phyloP scores from a whole-genome alignment of 2,888 invertebrate genomes.

The Pegoplata infirma region DNA sequence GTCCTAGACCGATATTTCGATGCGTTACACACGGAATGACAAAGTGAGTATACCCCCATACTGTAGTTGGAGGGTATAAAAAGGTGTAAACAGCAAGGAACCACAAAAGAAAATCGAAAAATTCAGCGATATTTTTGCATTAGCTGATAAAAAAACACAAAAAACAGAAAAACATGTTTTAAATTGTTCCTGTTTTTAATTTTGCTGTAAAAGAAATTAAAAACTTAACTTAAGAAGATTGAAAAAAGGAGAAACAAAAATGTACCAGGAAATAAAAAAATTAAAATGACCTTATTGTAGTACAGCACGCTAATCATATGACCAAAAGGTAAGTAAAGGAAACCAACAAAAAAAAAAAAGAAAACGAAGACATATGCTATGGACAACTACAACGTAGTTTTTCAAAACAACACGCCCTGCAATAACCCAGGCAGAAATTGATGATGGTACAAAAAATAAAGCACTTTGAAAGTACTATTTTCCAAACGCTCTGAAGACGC shows the following conservation, averaged over 20 bases:
- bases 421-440: neutral
- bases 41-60: no score
- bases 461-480: no score
- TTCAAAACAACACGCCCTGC: neutral
- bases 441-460: no score
- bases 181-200: neutral
- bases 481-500: no score
- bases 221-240: neutral
- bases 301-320: slow-evolving; percentile 38
- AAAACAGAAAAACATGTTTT: neutral
- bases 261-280: slow-evolving; percentile 19
- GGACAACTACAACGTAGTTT: neutral
- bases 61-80: no score
- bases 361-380: slow-evolving; percentile 34
- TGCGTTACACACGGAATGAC: no score
- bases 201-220: neutral
- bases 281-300: slow-evolving; percentile 13
- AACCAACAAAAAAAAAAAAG: slow-evolving; percentile 8
- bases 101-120: neutral
- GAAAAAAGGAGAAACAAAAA: neutral
- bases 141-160: no score
- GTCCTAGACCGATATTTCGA: no score
- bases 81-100: neutral
- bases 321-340: slow-evolving; percentile 9
- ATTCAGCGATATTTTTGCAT: neutral